These are phyloP conservation scores for Barypeithes pellucidus DNA, from an alignment of 2,888 invertebrate genomes.

Conservation along the genomic window DNA sequence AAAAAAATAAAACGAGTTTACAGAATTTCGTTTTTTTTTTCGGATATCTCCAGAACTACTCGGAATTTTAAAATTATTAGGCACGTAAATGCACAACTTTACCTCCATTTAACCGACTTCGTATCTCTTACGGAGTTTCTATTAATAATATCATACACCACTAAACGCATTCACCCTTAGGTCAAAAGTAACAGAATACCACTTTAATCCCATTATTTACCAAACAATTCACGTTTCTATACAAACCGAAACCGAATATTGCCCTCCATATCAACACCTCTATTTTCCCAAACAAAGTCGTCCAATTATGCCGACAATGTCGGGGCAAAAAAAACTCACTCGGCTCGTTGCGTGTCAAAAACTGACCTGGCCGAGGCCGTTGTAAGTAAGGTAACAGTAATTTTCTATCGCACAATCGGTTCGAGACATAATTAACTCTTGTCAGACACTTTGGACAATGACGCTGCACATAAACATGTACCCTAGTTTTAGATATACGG, in stretches of 20 bases:
- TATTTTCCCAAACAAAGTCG: slow-evolving; percentile 31
- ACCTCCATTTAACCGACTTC: too few species aligned
- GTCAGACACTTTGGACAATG: slow-evolving; percentile 50
- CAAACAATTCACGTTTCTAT: background rate
- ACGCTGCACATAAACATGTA: slow-evolving; percentile 50
- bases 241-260: slow-evolving; percentile 23
- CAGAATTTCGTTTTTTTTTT: too few species aligned
- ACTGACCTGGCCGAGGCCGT: background rate
- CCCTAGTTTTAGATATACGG: slow-evolving; percentile 51
- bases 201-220: background rate
- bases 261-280: slow-evolving; percentile 22
- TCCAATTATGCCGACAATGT: slow-evolving; percentile 32
- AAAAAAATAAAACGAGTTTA: too few species aligned
- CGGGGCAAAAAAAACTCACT: slow-evolving; percentile 23
- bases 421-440: slow-evolving; percentile 51
- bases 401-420: slow-evolving; percentile 44
- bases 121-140: too few species aligned
- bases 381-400: slow-evolving; percentile 27
- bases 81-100: too few species aligned
- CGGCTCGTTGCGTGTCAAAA: slow-evolving; percentile 32
- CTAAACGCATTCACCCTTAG: too few species aligned
- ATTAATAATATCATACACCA: background rate
- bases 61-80: too few species aligned
- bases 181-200: background rate
- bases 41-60: too few species aligned